These are phyloP conservation scores for Bursaphelenchus okinawaensis DNA, from an alignment of 2,888 invertebrate genomes.

Conservation along the genomic window DNA sequence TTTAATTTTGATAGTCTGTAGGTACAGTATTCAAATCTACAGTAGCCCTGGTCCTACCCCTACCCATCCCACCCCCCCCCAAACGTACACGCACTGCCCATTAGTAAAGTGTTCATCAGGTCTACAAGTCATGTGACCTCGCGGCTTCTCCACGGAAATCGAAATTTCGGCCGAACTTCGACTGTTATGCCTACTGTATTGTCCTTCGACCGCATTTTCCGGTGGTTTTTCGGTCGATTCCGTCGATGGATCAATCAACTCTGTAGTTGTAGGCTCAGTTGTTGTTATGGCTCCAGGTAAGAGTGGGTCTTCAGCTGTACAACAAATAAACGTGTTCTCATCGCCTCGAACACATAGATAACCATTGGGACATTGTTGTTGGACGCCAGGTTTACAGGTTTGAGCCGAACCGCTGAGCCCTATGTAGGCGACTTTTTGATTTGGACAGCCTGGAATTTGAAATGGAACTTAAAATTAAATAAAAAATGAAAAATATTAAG, in stretches of 20 bases:
- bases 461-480: no score
- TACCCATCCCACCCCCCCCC: no score
- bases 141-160: background rate
- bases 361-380: constrained; percentile 40
- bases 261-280: constrained; percentile 10
- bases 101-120: constrained; percentile 35
- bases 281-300: constrained; percentile 7
- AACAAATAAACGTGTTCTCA: constrained; percentile 36
- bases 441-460: constrained; percentile 38
- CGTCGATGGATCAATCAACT: constrained; percentile 1
- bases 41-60: no score
- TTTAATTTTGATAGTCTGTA: constrained; percentile 15
- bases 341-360: constrained; percentile 37
- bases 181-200: background rate
- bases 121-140: constrained; percentile 26
- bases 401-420: constrained; percentile 40
- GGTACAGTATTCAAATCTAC: background rate
- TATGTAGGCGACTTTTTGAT: constrained; percentile 41
- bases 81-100: constrained; percentile 43
- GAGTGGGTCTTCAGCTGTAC: constrained; percentile 25
- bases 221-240: background rate
- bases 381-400: constrained; percentile 30
- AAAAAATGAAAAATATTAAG: no score
- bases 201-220: no score
- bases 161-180: background rate